These are phyloP conservation scores for Euleptes europaea DNA, from an alignment of 2,113 vertebrate genomes.

Conservation along the genomic window DNA sequence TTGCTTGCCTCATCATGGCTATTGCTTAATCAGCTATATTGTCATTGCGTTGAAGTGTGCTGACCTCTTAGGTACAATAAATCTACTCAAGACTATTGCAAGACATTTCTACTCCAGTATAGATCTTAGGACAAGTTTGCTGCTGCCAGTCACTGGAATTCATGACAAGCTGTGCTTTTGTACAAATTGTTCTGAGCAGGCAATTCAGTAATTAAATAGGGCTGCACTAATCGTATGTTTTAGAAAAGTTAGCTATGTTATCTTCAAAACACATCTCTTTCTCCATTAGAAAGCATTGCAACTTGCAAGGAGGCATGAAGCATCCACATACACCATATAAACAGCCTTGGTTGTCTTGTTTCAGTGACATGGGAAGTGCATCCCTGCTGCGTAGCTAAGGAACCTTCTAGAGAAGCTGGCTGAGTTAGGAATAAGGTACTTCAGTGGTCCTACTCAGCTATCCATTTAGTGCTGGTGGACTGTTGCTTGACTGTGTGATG, in stretches of 20 bases:
- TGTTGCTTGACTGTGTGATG: no score
- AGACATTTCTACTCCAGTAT: rapidly evolving
- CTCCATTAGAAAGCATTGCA: neutral
- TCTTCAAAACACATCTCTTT: neutral
- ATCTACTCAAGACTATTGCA: neutral
- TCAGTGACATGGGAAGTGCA: no score
- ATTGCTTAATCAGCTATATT: rapidly evolving
- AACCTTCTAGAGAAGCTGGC: no score
- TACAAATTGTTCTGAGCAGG: constrained; percentile 3
- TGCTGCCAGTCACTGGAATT: neutral
- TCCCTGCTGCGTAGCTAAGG: no score
- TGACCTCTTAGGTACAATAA: neutral
- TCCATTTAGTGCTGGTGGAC: no score
- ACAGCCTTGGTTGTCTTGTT: no score
- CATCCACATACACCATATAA: neutral
- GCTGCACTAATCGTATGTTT: neutral
- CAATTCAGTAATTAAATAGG: rapidly evolving
- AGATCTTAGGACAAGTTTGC: constrained; percentile 12
- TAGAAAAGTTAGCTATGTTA: constrained; percentile 1
- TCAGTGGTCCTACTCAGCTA: no score
- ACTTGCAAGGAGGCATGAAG: neutral
- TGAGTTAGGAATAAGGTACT: no score
- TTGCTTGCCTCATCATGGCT: neutral
- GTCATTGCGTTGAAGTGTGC: neutral
- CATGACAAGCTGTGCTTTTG: neutral